Conservation (phyloP, 2,113 vertebrate species). For the Paracanthobrama guichenoti region DNA sequence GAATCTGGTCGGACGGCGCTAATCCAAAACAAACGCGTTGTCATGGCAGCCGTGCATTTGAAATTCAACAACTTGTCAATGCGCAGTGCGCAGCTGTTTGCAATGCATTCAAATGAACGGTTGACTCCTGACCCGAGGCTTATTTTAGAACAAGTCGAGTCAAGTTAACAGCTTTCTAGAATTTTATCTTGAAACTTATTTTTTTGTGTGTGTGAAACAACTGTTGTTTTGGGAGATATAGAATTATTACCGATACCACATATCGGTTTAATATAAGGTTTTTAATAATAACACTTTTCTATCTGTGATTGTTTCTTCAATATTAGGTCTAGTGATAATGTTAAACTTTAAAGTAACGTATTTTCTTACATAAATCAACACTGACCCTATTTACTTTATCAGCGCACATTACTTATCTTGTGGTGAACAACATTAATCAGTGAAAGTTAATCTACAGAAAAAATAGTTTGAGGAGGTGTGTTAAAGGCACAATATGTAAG, state of each 20-base stretch:
- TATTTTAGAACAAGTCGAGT: conserved; percentile 43
- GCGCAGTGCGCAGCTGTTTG: conserved; percentile 43
- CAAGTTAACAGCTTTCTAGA: background rate
- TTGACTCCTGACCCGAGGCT: background rate
- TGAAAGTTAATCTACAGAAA: background rate
- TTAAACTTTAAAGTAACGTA: background rate
- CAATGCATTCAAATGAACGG: background rate
- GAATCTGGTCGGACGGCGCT: background rate
- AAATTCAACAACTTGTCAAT: conserved; percentile 40
- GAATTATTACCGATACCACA: too few species aligned
- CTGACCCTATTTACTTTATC: background rate
- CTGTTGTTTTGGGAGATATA: background rate
- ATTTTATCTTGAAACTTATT: background rate
- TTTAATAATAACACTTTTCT: background rate
- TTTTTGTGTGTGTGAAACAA: background rate
- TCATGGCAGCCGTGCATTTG: conserved; percentile 53
- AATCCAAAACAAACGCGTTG: conserved; percentile 53
- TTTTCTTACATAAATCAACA: background rate
- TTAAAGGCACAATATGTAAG: background rate
- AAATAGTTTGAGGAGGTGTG: too few species aligned
- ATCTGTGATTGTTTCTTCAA: background rate
- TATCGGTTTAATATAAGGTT: background rate
- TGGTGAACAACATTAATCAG: background rate
- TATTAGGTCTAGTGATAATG: background rate
- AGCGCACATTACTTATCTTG: background rate